These are phyloP conservation scores for Charaxes varanes DNA, from an alignment of 1,140 invertebrate species.

Conservation along the genomic window DNA sequence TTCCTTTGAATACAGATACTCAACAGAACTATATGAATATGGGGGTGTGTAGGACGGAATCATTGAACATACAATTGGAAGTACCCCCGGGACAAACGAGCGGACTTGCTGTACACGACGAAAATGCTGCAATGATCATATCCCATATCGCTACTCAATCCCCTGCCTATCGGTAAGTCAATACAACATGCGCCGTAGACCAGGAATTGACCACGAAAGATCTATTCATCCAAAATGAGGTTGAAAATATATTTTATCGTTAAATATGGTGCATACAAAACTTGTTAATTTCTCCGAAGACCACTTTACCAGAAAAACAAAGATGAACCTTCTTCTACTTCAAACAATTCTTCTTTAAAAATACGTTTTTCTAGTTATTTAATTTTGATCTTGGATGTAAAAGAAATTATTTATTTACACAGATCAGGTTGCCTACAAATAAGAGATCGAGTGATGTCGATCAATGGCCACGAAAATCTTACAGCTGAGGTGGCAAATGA, in stretches of 20 bases:
- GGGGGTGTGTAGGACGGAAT: conserved; percentile 81
- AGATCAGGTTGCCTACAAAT: conserved; percentile 84
- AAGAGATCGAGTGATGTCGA: conserved; percentile 87
- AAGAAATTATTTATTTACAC: conserved; percentile 12
- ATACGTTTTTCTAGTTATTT: too few relatives aligned
- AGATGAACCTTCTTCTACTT: too few relatives aligned
- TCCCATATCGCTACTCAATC: conserved; percentile 80
- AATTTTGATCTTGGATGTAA: neutral
- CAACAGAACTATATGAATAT: conserved; percentile 59
- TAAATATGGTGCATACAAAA: too few relatives aligned
- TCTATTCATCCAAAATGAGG: too few relatives aligned
- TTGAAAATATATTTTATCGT: too few relatives aligned
- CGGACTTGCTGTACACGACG: conserved; percentile 62
- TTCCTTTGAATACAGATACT: conserved; percentile 40
- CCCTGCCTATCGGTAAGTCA: conserved; percentile 81
- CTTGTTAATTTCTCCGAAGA: too few relatives aligned
- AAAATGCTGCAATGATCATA: conserved; percentile 73
- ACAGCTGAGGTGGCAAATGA: conserved; percentile 69
- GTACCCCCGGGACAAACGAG: conserved; percentile 67
- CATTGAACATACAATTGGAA: conserved; percentile 79
- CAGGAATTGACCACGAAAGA: too few relatives aligned
- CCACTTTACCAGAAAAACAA: too few relatives aligned
- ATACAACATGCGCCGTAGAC: neutral
- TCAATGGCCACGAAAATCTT: conserved; percentile 83
- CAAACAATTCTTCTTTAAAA: too few relatives aligned